These are phyloP conservation scores for Pyrocephalus nanus DNA, from an alignment of 2,797 vertebrate genomes.

Conservation along the genomic window DNA sequence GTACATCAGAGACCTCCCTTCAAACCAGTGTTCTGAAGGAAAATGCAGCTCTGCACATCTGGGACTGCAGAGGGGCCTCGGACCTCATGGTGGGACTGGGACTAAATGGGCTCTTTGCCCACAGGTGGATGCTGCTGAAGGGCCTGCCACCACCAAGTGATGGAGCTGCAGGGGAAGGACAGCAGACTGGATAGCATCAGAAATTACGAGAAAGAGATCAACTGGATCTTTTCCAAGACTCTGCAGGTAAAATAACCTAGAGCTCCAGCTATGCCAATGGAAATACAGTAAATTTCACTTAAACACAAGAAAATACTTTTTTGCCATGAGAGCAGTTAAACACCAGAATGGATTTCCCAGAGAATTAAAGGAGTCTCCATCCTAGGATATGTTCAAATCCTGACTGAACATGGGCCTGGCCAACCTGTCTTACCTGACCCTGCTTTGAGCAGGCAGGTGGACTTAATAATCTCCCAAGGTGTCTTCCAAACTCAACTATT, in stretches of 20 bases:
- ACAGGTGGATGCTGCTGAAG: rapidly evolving
- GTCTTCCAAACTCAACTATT: not conserved
- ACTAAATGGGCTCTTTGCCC: not conserved
- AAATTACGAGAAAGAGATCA: not conserved
- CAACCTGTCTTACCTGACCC: not conserved
- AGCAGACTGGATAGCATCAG: not conserved
- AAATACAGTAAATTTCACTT: not conserved
- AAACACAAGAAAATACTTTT: not conserved
- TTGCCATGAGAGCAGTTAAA: not conserved
- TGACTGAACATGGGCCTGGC: not conserved
- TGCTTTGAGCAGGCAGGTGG: not conserved
- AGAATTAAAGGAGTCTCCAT: not conserved
- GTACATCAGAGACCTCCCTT: not conserved
- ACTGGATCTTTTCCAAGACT: not conserved
- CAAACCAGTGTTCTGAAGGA: not conserved
- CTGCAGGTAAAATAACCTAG: not conserved
- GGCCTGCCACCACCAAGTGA: rapidly evolving
- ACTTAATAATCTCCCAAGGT: not conserved
- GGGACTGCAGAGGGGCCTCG: not conserved
- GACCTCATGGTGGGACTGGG: not conserved
- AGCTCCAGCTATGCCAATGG: not conserved
- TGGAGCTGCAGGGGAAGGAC: not conserved
- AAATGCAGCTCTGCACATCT: not conserved
- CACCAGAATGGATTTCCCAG: not conserved
- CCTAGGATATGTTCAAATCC: not conserved